Percentiles rank a stretch among this genome's conserved stretches.
Evolutionary conservation across 2,888 invertebrate species (phyloP).

Genomic region (Lordiphosa fenestrarum): DNA sequence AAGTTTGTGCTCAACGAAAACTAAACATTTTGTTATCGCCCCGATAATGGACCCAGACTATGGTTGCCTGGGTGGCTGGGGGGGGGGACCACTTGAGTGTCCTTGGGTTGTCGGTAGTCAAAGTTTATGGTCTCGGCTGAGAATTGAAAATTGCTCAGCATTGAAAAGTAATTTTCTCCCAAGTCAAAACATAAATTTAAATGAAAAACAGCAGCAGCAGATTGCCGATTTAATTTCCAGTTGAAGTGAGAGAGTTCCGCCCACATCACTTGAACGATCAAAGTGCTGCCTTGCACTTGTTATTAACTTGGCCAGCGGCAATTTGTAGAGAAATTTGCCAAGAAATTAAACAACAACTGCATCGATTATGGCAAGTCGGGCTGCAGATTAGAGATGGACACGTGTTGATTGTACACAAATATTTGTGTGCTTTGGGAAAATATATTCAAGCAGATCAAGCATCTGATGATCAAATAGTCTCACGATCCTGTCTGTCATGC

Average conservation of each 20-base stretch:
- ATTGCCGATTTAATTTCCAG: too few species aligned
- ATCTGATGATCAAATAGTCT: too few species aligned
- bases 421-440: too few species aligned
- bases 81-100: neutral
- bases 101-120: slow-evolving; percentile 27
- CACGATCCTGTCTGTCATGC: too few species aligned
- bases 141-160: slow-evolving; percentile 23
- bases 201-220: too few species aligned
- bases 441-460: too few species aligned
- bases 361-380: slow-evolving; percentile 63
- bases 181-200: too few species aligned
- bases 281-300: neutral
- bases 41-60: slow-evolving; percentile 56
- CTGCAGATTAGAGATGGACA: too few species aligned
- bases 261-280: too few species aligned
- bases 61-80: neutral
- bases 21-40: slow-evolving; percentile 71
- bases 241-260: too few species aligned
- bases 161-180: neutral
- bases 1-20: slow-evolving; percentile 61
- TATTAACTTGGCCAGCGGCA: slow-evolving; percentile 11
- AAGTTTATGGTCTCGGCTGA: slow-evolving; percentile 40
- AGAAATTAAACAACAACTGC: slow-evolving; percentile 36
- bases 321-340: slow-evolving; percentile 5
- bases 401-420: too few species aligned